These are phyloP conservation scores for Coregonus clupeaformis DNA, from an alignment of 2,113 vertebrate species.

Conservation along the genomic window DNA sequence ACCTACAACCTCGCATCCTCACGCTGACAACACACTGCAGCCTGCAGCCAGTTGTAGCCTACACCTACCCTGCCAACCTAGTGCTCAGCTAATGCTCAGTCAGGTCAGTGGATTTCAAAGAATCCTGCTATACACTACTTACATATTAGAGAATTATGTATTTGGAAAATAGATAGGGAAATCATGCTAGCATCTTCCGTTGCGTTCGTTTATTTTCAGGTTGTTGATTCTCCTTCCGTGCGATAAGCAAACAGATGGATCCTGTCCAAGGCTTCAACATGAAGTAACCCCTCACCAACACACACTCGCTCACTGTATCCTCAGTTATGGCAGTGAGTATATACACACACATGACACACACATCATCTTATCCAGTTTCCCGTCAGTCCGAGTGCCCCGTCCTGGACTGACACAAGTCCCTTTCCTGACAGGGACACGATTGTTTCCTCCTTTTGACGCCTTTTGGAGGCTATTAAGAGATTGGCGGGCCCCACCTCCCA, in stretches of 20 bases:
- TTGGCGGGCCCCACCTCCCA: slow-evolving; percentile 32
- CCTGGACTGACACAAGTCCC: slow-evolving; percentile 63
- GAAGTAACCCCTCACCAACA: slow-evolving; percentile 12
- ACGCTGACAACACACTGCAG: background rate
- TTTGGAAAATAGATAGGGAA: too few species aligned
- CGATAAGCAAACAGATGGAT: slow-evolving; percentile 58
- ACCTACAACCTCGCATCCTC: background rate
- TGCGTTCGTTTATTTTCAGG: slow-evolving; percentile 34
- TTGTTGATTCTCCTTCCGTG: slow-evolving; percentile 36
- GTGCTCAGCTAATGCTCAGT: too few species aligned
- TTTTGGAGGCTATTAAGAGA: slow-evolving; percentile 60
- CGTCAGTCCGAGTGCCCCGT: slow-evolving; percentile 36
- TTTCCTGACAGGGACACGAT: slow-evolving; percentile 73
- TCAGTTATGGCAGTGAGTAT: background rate
- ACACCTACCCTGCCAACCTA: too few species aligned
- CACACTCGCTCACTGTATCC: background rate
- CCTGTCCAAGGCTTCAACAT: slow-evolving; percentile 32
- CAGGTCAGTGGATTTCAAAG: too few species aligned
- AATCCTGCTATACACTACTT: too few species aligned
- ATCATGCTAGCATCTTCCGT: too few species aligned
- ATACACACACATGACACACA: slow-evolving; percentile 19
- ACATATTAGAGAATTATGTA: too few species aligned
- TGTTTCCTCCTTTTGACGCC: slow-evolving; percentile 74
- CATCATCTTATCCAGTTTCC: slow-evolving; percentile 58
- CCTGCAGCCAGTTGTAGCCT: too few species aligned